Percentiles rank a stretch among this genome's conserved stretches.
Evolutionary conservation across 2,113 vertebrate species (phyloP).

Genomic region (Todiramphus chloris): DNA sequence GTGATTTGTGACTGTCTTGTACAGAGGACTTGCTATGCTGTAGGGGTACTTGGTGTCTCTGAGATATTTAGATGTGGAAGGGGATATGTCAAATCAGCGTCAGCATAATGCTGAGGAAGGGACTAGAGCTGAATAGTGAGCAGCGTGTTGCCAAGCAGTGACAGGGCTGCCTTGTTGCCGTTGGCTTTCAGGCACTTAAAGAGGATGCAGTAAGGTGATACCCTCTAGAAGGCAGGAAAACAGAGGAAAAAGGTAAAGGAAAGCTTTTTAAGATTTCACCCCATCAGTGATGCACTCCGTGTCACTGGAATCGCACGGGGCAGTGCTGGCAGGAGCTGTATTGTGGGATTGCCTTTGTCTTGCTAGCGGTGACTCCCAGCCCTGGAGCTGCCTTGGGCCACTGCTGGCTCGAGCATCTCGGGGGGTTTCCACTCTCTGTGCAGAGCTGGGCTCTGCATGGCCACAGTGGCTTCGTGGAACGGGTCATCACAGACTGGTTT

Average conservation of each 20-base stretch:
- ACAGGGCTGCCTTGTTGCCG: background rate
- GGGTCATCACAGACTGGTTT: background rate
- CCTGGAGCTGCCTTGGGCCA: background rate
- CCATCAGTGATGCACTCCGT: background rate
- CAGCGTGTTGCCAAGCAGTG: background rate
- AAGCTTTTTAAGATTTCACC: background rate
- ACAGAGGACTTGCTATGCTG: background rate
- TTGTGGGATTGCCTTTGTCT: background rate
- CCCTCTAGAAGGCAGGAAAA: background rate
- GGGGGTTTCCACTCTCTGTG: background rate
- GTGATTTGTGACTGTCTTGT: background rate
- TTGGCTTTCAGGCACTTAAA: background rate
- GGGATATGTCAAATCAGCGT: background rate
- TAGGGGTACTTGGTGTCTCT: background rate
- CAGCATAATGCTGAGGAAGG: background rate
- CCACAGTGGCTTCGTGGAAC: fast-evolving
- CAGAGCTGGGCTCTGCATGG: background rate
- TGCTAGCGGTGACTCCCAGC: background rate
- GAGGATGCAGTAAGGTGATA: background rate
- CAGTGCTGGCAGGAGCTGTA: background rate
- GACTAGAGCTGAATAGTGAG: background rate
- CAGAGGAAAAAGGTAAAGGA: background rate
- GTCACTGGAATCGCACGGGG: background rate
- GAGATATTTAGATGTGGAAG: background rate
- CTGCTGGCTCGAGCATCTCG: background rate